phyloP scores from a whole-genome alignment of 2,888 invertebrate species.

The Drosophila anomelani region DNA sequence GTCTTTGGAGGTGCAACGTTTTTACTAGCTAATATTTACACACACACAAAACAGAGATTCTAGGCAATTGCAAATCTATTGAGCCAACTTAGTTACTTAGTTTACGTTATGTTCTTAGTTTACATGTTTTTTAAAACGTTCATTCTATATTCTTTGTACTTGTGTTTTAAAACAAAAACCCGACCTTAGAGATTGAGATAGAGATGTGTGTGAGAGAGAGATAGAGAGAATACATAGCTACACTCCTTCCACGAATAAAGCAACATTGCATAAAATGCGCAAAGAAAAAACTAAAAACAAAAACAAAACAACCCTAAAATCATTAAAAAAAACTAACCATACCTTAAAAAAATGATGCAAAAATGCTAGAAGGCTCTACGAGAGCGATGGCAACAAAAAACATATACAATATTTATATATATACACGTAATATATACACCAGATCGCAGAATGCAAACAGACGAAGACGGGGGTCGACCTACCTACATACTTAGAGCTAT shows the following conservation, averaged over 20 bases:
- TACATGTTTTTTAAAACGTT: slow-evolving; percentile 33
- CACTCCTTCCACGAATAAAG: slow-evolving; percentile 81
- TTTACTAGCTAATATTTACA: slow-evolving; percentile 41
- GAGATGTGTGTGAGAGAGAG: slow-evolving; percentile 7
- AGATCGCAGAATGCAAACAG: slow-evolving; percentile 27
- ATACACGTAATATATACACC: slow-evolving; percentile 47
- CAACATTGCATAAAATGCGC: slow-evolving; percentile 82
- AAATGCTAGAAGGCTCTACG: slow-evolving; percentile 58
- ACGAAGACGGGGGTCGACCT: slow-evolving; percentile 11
- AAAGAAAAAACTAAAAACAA: slow-evolving; percentile 55
- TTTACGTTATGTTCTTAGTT: slow-evolving; percentile 38
- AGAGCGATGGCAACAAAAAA: slow-evolving; percentile 58
- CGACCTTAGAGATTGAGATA: slow-evolving; percentile 31
- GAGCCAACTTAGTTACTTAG: slow-evolving; percentile 55
- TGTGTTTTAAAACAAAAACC: slow-evolving; percentile 41
- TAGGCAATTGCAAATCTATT: slow-evolving; percentile 55
- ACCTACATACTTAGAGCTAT: slow-evolving; percentile 42
- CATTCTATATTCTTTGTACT: slow-evolving; percentile 34
- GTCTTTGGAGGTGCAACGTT: slow-evolving; percentile 27
- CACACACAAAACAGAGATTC: slow-evolving; percentile 24
- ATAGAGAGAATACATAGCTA: slow-evolving; percentile 54
- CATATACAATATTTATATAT: slow-evolving; percentile 51
- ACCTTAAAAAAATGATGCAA: slow-evolving; percentile 41
- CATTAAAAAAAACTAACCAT: slow-evolving; percentile 21
- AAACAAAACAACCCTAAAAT: slow-evolving; percentile 20